phyloP scores from a whole-genome alignment of 2,113 vertebrate genomes.

The Coreoperca whiteheadi region DNA sequence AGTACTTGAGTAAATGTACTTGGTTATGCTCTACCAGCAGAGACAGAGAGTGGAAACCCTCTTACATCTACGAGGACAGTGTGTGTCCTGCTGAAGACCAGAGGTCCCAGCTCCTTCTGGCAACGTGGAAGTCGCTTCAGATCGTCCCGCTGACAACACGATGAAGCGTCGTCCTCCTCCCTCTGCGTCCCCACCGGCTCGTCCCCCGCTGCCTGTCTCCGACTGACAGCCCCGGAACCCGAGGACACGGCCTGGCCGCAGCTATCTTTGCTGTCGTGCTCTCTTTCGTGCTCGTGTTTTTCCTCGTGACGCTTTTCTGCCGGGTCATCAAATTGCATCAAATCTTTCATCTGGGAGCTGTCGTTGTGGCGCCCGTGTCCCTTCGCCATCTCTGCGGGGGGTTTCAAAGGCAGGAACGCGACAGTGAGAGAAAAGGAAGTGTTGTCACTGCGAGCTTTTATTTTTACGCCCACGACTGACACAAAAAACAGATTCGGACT shows the following conservation, averaged over 20 bases:
- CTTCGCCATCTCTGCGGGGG: slow-evolving; percentile 28
- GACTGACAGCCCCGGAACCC: accelerated
- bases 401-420: neutral
- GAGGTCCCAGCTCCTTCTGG: neutral
- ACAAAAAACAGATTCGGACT: too few species aligned
- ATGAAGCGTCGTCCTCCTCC: accelerated
- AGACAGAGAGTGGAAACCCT: neutral
- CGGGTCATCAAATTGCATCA: neutral
- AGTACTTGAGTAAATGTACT: neutral
- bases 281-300: neutral
- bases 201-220: neutral
- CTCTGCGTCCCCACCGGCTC: accelerated
- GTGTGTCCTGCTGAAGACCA: slow-evolving; percentile 8
- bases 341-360: slow-evolving; percentile 18
- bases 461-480: neutral
- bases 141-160: neutral
- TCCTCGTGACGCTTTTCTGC: neutral
- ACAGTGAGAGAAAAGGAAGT: neutral
- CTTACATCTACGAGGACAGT: slow-evolving; percentile 78
- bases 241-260: accelerated
- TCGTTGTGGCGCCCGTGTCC: neutral
- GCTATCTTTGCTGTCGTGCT: neutral
- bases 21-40: too few species aligned
- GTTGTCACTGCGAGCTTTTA: neutral
- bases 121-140: slow-evolving; percentile 37